Evolutionary conservation across 2,888 invertebrate genomes (phyloP), one percentile per base, ranked within the genome.

Genomic region (Vanessa cardui): DNA sequence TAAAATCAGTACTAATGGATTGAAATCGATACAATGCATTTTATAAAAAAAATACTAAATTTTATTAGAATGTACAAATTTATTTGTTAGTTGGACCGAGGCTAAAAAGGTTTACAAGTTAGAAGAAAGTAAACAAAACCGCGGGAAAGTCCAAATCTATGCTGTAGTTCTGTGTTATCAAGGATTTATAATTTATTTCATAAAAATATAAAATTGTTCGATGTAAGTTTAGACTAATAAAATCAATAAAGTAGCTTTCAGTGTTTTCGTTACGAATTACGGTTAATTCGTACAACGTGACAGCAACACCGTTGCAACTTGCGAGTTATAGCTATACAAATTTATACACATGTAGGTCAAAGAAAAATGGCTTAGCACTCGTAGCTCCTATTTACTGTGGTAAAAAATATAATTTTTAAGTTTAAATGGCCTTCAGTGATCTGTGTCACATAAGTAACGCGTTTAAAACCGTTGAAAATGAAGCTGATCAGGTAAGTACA

Each of bases 391-490:
- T 89, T 89, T 89, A 87, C 88, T 89, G 91, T 92, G 92, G 90
- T 90, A 91, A 90, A 86, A 88, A 89, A 74, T 72, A 74, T 88
- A 90, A 85, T 84, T 89, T 92, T 88, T 89, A 89, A 88, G 75
- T 92, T 89, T 93, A 93, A 92, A 93, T 93, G 93, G 93, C 93
- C 88, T 93, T 90, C 92, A 93, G 92, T 92, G 93, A 92, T 91
- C 85, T 93, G 87, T 92, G 92, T 87, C 92, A 89, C 83, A 83
- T 90, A 90, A 83, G 89, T 82, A 92, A 93, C 87, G 89, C 90
- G 86, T 93, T 86, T 81, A 92, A 92, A 90, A 84, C 86, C 81
- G 85, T 90, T 81, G 92, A 92, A 92, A 92, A 92, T 92, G 93
- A 92, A 83, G 80, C 86, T 75, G 92, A 92, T 83, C 91, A 90